Base-by-base conservation (phyloP, 2,797 vertebrate genomes). In the Lycodopsis pacificus region DNA sequence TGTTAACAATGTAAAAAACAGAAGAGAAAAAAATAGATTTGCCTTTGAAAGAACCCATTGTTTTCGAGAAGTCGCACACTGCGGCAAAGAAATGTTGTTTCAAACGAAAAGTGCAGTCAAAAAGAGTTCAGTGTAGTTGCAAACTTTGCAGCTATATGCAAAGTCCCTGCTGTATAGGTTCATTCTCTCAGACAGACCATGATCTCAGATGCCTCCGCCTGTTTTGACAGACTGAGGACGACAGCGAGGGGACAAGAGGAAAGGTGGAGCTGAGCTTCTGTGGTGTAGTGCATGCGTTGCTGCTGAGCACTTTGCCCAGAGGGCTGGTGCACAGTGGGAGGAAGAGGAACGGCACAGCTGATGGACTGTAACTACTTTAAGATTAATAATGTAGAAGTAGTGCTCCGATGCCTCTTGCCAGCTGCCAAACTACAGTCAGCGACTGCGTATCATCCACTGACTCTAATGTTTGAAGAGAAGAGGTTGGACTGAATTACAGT, bases 301-400 rank as follows among this genome's bases (percentile, higher is more conserved):
- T 40, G 46, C 59, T 71, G 51, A 72, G 75, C 58, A 36, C 64
- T 44, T 22, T 68, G 54, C 76, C 73, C 71, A 44, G 57, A 73
- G 57, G 70, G 70, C 64, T 65, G 11, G 6, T 57, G 38, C 72
- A 25, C 56, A 30, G 56, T 19, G 53, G 56, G 69, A 76, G 65
- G 42, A 83, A n/a, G 65, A 54, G 34, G 36, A 30, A 66, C 3
- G 7, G 44, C 46, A 15, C 15, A 66, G 65, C 75, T 76, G 78
- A 71, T 83, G 72, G 67, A 78, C 72, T 77, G 34, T 20, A 77
- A 84, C 68, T 76, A 70, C 73, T 82, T 83, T 10, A 53, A 22
- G 71, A 78, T 90, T 19, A 88, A 89, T 89, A 85, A 89, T 82
- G 69, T 38, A 90, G 73, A 79, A 74, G 65, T 38, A 54, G n/a